These are phyloP conservation scores for Ochotona princeps DNA, from an alignment of 2,113 vertebrate species.

Conservation along the genomic window DNA sequence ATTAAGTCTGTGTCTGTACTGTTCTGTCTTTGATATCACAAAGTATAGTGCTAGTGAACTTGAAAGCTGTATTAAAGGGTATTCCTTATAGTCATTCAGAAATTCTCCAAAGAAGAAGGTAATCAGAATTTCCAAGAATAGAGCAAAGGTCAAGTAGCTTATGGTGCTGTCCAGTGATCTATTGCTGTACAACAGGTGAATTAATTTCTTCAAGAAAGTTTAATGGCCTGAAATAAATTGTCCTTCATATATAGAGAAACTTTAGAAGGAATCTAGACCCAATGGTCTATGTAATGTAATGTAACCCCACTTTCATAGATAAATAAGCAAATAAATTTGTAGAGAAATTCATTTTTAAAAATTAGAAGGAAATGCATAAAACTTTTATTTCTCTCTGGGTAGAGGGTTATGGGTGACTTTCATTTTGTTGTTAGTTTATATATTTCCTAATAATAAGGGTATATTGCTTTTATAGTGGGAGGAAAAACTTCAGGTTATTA, in stretches of 20 bases:
- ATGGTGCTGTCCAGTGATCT: neutral
- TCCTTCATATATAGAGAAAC: neutral
- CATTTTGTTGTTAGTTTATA: slow-evolving; percentile 66
- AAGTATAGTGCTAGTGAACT: neutral
- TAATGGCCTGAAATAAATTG: neutral
- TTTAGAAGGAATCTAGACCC: slow-evolving; percentile 13
- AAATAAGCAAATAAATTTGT: slow-evolving; percentile 49
- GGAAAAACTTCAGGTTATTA: slow-evolving; percentile 50
- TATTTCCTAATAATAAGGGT: slow-evolving; percentile 67
- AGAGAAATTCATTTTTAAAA: slow-evolving; percentile 55
- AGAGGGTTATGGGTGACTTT: slow-evolving; percentile 66
- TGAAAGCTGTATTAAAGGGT: neutral
- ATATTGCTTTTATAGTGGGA: slow-evolving; percentile 35
- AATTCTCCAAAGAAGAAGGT: neutral
- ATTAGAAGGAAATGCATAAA: slow-evolving; percentile 46
- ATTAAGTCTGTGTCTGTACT: neutral
- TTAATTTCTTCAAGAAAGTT: neutral
- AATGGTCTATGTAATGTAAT: neutral
- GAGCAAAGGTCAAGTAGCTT: neutral
- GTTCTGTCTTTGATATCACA: neutral
- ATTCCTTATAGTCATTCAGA: slow-evolving; percentile 13
- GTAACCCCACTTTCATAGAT: neutral
- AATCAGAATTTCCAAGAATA: neutral
- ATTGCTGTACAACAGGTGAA: neutral
- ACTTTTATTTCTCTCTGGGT: slow-evolving; percentile 63